Evolutionary conservation across 2,113 vertebrate species (phyloP).

Genomic region (Chlorodrepanis virens): DNA sequence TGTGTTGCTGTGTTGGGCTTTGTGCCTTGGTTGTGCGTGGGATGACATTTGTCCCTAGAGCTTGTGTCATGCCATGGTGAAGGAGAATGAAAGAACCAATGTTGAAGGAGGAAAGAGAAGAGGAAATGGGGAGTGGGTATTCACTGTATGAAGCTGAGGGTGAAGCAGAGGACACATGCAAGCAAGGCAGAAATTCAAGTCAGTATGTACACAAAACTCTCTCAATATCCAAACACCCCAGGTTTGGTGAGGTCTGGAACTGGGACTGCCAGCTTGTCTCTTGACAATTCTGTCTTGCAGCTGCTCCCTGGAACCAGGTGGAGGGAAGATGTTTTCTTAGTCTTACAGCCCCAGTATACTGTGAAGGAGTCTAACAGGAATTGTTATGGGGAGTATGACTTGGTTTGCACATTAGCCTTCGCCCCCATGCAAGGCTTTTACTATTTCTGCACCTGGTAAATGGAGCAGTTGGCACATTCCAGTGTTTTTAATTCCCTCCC

Average conservation of each 20-base stretch:
- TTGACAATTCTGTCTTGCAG: neutral
- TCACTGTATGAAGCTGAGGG: neutral
- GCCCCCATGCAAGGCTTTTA: neutral
- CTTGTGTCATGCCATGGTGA: neutral
- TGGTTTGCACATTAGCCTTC: neutral
- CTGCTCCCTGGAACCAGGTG: neutral
- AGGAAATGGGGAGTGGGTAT: neutral
- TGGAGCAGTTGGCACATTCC: neutral
- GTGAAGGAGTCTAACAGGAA: neutral
- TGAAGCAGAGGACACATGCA: neutral
- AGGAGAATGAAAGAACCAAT: neutral
- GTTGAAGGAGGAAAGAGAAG: neutral
- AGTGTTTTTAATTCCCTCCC: neutral
- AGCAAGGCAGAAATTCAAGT: neutral
- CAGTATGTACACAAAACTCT: neutral
- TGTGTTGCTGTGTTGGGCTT: accelerated
- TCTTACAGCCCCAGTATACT: neutral
- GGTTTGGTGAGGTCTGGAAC: neutral
- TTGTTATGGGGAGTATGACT: neutral
- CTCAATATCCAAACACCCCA: neutral
- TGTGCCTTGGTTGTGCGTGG: neutral
- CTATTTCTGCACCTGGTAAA: neutral
- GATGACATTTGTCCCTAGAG: neutral
- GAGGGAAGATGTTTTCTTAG: neutral
- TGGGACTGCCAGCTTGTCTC: neutral